Evolutionary conservation across 2,113 vertebrate genomes (phyloP).

Genomic region (Alaudala cheleensis): DNA sequence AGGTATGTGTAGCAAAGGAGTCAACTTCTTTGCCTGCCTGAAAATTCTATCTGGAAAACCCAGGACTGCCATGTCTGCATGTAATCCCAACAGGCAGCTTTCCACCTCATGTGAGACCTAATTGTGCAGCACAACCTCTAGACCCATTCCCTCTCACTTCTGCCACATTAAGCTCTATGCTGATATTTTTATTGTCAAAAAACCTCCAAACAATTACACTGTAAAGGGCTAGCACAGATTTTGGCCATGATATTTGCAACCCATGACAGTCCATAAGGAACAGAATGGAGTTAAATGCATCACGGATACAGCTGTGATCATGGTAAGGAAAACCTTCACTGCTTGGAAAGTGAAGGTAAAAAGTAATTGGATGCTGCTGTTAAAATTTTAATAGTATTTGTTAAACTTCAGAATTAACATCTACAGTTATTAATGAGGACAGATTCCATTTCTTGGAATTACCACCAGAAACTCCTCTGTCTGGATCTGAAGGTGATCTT

Average conservation of each 20-base stretch:
- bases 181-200: neutral
- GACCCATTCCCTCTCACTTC: neutral
- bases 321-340: neutral
- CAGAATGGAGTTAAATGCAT: neutral
- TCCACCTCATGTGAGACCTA: neutral
- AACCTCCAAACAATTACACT: neutral
- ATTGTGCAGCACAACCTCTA: neutral
- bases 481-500: conserved; percentile 12
- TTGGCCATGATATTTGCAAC: neutral
- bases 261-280: neutral
- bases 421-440: neutral
- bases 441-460: neutral
- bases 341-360: neutral
- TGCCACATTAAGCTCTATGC: neutral
- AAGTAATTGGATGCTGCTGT: neutral
- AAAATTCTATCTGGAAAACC: neutral
- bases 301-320: neutral
- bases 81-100: neutral
- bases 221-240: neutral
- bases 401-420: conserved; percentile 23
- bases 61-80: neutral
- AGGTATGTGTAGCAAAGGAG: accelerated
- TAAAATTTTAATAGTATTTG: conserved; percentile 11
- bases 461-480: neutral
- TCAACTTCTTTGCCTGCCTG: neutral